Conservation (phyloP, 2,888 invertebrate genomes). For the Chouioia cunea region DNA sequence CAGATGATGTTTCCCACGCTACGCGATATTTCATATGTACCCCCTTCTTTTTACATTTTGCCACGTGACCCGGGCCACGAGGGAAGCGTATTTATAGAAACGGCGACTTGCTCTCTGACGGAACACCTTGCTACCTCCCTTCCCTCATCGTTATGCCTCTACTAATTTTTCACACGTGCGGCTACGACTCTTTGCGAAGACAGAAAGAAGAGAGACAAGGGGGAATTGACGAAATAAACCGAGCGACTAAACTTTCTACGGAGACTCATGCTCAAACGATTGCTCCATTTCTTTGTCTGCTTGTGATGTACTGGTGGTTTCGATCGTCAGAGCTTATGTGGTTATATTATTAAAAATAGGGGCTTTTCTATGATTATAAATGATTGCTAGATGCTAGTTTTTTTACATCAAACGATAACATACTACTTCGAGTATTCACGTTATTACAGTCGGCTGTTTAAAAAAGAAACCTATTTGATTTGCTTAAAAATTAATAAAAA, state of each 20-base stretch:
- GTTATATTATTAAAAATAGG: no score
- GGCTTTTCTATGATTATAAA: no score
- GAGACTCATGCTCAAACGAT: neutral
- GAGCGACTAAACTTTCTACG: constrained; percentile 7
- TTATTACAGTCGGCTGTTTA: no score
- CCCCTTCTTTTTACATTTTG: no score
- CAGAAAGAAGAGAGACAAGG: neutral
- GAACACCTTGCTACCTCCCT: constrained; percentile 32
- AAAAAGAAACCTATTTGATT: neutral
- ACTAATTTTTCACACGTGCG: constrained; percentile 11
- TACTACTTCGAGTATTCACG: no score
- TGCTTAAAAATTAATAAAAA: neutral
- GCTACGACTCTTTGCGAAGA: neutral
- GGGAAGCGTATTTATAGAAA: constrained; percentile 23
- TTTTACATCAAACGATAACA: no score
- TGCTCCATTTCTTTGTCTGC: no score
- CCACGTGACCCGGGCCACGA: constrained; percentile 19
- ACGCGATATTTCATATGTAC: neutral
- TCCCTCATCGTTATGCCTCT: constrained; percentile 10
- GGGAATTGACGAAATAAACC: constrained; percentile 23
- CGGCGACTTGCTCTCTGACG: constrained; percentile 8
- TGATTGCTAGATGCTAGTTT: no score
- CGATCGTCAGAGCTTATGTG: no score
- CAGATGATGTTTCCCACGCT: constrained; percentile 51
- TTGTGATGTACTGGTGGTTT: no score